These are phyloP conservation scores for Cosmorhoe ocellata DNA, from an alignment of 2,888 invertebrate genomes.

Conservation along the genomic window DNA sequence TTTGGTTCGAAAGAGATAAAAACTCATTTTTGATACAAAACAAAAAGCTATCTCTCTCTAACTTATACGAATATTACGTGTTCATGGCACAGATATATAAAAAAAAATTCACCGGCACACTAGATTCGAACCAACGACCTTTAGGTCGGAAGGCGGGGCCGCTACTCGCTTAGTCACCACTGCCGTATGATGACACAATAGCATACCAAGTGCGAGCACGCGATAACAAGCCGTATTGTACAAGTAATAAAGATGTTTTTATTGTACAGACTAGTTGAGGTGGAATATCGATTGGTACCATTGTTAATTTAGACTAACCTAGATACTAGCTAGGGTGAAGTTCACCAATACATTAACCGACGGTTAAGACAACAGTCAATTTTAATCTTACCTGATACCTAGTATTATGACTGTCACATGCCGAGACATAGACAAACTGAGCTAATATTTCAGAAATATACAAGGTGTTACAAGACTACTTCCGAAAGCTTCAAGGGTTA, in stretches of 20 bases:
- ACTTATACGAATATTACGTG: too few relatives aligned
- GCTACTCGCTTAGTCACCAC: background rate
- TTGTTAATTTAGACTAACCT: conserved; percentile 11
- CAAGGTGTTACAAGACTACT: too few relatives aligned
- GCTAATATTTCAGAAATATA: too few relatives aligned
- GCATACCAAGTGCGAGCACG: background rate
- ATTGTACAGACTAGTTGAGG: background rate
- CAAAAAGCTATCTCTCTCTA: too few relatives aligned
- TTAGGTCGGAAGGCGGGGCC: conserved; percentile 1
- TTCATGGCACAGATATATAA: too few relatives aligned
- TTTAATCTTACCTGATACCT: background rate
- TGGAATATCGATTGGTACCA: conserved; percentile 15
- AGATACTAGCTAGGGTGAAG: conserved; percentile 5
- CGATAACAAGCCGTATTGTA: background rate
- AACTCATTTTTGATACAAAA: too few relatives aligned
- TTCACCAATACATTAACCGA: background rate
- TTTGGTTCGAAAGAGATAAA: too few relatives aligned
- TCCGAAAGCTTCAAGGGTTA: too few relatives aligned
- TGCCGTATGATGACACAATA: conserved; percentile 2
- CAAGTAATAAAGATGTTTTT: conserved; percentile 6
- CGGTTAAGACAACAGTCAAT: background rate
- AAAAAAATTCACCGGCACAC: background rate
- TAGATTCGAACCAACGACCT: conserved; percentile 11
- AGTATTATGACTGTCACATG: too few relatives aligned
- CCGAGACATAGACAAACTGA: too few relatives aligned